A percentile compares a stretch with the other conserved stretches of the same genome.
These are phyloP conservation scores for Urocitellus parryii DNA, from an alignment of 2,113 vertebrate genomes.

Conservation along the genomic window DNA sequence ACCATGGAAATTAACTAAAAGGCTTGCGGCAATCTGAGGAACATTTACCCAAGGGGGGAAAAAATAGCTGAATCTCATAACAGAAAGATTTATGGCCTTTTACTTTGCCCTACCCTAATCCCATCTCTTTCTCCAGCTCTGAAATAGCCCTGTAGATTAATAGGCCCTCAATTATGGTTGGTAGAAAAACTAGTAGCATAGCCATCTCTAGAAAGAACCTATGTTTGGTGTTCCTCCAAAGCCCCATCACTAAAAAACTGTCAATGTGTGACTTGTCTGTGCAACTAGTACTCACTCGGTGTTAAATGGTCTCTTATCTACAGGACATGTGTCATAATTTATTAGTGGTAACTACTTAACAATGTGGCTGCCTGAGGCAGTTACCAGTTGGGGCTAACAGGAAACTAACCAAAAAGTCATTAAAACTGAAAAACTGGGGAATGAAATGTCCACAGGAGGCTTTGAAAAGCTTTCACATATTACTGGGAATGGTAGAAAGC, in stretches of 20 bases:
- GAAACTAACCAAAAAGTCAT: not conserved
- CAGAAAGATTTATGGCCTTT: not conserved
- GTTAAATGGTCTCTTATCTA: not conserved
- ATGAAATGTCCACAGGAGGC: not conserved
- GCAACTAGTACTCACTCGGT: not conserved
- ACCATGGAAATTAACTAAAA: conserved; percentile 31
- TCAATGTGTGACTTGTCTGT: not conserved
- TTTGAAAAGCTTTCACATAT: not conserved
- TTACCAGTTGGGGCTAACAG: not conserved
- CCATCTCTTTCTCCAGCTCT: not conserved
- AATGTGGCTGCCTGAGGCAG: not conserved
- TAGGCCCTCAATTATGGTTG: not conserved
- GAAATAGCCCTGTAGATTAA: not conserved
- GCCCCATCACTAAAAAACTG: no score
- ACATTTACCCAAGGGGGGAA: not conserved
- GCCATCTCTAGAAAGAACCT: not conserved
- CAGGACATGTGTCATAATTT: not conserved
- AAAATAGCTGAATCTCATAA: not conserved
- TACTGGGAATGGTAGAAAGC: not conserved
- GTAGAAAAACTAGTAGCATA: not conserved
- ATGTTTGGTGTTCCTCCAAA: not conserved
- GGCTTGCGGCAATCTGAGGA: not conserved
- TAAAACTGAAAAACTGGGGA: not conserved
- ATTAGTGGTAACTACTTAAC: not conserved
- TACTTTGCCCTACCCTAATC: not conserved